These are phyloP conservation scores for Corythoichthys intestinalis DNA, from an alignment of 2,113 vertebrate species.

Conservation along the genomic window DNA sequence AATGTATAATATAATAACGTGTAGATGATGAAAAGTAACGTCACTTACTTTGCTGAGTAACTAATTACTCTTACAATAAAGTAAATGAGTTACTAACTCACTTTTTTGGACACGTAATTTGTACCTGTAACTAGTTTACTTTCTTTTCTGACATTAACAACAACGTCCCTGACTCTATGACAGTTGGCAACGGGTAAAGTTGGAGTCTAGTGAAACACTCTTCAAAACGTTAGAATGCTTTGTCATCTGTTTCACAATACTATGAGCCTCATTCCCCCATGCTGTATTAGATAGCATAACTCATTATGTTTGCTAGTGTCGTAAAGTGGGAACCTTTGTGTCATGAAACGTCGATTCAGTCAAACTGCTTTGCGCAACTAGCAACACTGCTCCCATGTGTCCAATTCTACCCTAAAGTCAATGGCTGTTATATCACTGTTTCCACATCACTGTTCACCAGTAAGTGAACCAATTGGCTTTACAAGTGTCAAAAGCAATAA, in stretches of 20 bases:
- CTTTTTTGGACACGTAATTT: no score
- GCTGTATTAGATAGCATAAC: background rate
- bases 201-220: background rate
- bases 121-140: no score
- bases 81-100: no score
- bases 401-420: background rate
- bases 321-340: background rate
- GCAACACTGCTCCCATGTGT: conserved; percentile 1
- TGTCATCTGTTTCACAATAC: background rate
- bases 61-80: no score
- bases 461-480: background rate
- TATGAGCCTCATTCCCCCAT: background rate
- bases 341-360: conserved; percentile 1
- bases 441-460: background rate
- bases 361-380: background rate
- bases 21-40: no score
- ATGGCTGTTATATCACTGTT: background rate
- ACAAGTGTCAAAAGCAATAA: background rate
- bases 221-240: background rate
- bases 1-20: no score
- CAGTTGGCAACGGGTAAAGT: background rate
- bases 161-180: background rate
- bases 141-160: no score
- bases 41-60: no score
- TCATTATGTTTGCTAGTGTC: background rate